Conservation (phyloP, 2,113 vertebrate genomes). For the Marcusenius ussheri region DNA sequence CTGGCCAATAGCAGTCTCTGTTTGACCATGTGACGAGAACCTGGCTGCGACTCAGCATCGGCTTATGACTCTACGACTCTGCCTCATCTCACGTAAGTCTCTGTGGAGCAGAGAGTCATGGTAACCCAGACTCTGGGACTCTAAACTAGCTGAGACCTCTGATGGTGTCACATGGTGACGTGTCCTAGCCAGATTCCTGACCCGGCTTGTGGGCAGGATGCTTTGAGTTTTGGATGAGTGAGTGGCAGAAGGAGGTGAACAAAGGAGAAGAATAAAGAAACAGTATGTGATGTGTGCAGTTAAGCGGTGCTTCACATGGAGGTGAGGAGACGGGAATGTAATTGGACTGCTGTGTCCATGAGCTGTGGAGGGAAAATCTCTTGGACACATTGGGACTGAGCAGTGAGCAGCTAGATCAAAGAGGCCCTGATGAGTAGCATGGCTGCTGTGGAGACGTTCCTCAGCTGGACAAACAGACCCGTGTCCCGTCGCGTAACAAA, state of each 20-base stretch:
- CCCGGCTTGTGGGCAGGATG: background rate
- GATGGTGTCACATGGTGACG: background rate
- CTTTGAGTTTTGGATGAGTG: background rate
- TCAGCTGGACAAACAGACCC: background rate
- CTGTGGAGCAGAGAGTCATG: background rate
- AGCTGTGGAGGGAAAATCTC: background rate
- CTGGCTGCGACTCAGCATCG: background rate
- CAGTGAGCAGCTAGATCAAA: background rate
- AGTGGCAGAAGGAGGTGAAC: background rate
- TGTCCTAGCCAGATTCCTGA: background rate
- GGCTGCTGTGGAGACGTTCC: background rate
- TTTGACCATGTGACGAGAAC: background rate
- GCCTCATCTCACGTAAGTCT: background rate
- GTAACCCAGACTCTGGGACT: background rate
- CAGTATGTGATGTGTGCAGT: background rate
- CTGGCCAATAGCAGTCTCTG: background rate
- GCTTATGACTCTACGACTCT: background rate
- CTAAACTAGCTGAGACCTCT: background rate
- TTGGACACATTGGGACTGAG: background rate
- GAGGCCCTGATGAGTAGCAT: background rate
- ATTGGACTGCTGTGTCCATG: background rate
- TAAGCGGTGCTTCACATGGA: background rate
- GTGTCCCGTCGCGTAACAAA: background rate
- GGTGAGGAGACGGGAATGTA: background rate
- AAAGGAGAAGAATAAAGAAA: background rate